Evolutionary conservation across 2,888 invertebrate species (phyloP), one percentile per base, ranked within the genome.

Genomic region (Fabriciana adippe): DNA sequence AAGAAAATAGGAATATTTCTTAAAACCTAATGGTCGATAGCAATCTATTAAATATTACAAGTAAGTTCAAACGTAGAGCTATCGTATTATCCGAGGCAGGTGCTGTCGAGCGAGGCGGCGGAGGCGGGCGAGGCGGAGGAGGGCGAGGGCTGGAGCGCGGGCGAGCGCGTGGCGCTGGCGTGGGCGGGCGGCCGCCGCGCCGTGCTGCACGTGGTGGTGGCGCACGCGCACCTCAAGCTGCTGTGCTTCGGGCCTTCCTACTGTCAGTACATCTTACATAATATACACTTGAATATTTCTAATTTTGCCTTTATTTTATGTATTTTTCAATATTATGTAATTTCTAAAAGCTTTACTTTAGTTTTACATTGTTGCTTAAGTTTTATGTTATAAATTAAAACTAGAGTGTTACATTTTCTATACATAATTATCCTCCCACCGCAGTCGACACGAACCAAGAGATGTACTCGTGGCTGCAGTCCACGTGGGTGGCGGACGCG

Each of bases 121-220:
- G 47, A 94, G 68, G 65, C 18, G 66, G 71, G 65, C 94, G 95
- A 80, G 95, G 80, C 94, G 95, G 69, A 83, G 95, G 41, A 94
- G 69, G n/a, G 94, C 95, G 69, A 67, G 41, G 93, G 47, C 95
- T 95, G 0, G 72, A 74, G 68, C 64, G 95, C 75, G 35, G 80
- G 94, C 70, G 97, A 97, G 82, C 95, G 96, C 78, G 95, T 97
- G 66, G 82, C 95, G 55, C 94, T 97, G 60, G 95, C 95, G 76
- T 97, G 97, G 97, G 92, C 94, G 21, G 93, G 93, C 62, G 96
- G 96, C 0, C 95, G 86, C 2, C 69, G 95, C 73, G 96, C 96
- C 73, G 95, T 95, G 0, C 93, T 97, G 89, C 96, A 96, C 85
- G 95, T 97, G 68, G 88, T 97, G 14, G 95, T 97, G 0, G 90